Percentiles rank a stretch among this genome's conserved stretches.
phyloP scores from a whole-genome alignment of 1,140 invertebrate species.

The Cydia splendana region DNA sequence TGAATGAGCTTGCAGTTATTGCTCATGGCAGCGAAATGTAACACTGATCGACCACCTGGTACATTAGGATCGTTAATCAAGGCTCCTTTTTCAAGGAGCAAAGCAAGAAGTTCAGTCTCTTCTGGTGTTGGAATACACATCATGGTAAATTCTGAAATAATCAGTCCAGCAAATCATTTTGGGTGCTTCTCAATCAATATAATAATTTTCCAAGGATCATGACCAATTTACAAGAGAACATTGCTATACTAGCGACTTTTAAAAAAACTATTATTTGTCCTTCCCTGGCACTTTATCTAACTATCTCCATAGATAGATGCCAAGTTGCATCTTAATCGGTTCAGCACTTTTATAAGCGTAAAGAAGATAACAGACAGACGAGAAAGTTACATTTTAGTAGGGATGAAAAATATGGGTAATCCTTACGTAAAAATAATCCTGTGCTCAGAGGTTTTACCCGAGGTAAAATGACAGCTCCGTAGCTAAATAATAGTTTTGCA shows the following conservation, averaged over 20 bases:
- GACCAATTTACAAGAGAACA: background rate
- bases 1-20: conserved; percentile 60
- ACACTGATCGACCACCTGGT: conserved; percentile 62
- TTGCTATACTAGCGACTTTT: no score
- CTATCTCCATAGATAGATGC: no score
- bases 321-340: no score
- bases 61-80: conserved; percentile 60
- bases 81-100: conserved; percentile 62
- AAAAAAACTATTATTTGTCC: no score
- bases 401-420: conserved; percentile 20
- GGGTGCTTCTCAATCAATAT: background rate
- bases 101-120: conserved; percentile 57
- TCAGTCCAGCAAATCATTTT: background rate
- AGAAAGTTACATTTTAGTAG: no score
- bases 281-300: no score
- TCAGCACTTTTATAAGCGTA: no score
- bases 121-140: conserved; percentile 63
- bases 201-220: background rate
- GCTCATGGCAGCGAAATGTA: conserved; percentile 73
- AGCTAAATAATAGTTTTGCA: conserved; percentile 57
- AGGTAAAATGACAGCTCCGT: conserved; percentile 57
- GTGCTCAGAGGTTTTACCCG: conserved; percentile 57
- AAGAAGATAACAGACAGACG: no score
- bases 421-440: conserved; percentile 68
- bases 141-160: conserved; percentile 65